Base-by-base conservation (phyloP, 2,888 invertebrate genomes). In the Tanytarsus gracilentus region DNA sequence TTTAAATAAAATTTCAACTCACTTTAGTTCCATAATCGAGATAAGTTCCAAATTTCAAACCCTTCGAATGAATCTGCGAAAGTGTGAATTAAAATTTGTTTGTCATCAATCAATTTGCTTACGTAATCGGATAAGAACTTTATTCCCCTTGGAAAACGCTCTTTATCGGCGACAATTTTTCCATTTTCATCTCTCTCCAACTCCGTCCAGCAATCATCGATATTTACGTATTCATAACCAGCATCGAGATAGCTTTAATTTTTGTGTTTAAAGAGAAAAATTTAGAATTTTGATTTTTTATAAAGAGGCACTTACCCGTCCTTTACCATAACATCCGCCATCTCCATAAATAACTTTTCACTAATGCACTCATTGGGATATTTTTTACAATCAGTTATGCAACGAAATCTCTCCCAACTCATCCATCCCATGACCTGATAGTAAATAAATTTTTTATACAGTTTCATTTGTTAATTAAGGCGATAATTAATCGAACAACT, bases 171-270 rank as follows among this genome's bases (percentile, higher is more conserved):
- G 48, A 82, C 78, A 52, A 89, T 73, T 55, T 77, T 76, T 0
- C 83, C 80, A 1, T 78, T 75, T 4, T 71, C 66, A 49, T 82
- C 83, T 36, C 88, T 73, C 9, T 78, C 67, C 65, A 75, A 78
- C 65, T 83, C 81, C 68, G 85, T 70, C 88, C 88, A 88, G 69
- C 88, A 88, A 71, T 88, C 86, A 65, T 87, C 86, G 50, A 86
- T 81, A 53, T 81, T 83, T 0, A 86, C 72, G 67, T 86, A 86
- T 64, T 84, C 77, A 69, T 89, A 89, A 1, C 88, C 88, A 2
- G 79, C 83, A 7, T 76, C 80, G 2, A 78, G 71, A 69, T 85
- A 88, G 0, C 58, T 58, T 29, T 21, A 27, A 16, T 30, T 36
- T 36, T 14, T 14, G 36, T 14, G 33, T 1, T 16, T 36, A n/a